phyloP scores from a whole-genome alignment of 1,140 invertebrate genomes.

The Bombus terrestris region DNA sequence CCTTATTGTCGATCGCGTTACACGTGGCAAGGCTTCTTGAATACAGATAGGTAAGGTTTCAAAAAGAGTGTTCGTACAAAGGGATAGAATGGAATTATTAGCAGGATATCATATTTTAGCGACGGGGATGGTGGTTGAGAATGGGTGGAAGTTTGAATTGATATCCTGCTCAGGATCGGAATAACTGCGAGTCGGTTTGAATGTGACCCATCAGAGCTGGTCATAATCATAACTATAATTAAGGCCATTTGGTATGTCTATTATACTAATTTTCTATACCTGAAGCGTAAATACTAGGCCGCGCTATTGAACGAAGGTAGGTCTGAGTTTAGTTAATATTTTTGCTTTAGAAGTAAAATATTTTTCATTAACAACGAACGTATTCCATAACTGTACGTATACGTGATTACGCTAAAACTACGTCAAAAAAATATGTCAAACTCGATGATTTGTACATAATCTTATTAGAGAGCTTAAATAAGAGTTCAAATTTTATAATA shows the following conservation, averaged over 20 bases:
- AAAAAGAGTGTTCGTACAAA: conserved; percentile 10
- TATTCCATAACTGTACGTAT: not conserved
- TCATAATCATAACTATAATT: conserved; percentile 20
- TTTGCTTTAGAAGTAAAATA: not conserved
- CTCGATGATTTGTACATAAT: conserved; percentile 18
- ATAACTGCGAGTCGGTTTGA: conserved; percentile 66
- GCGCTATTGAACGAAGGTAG: too few species aligned
- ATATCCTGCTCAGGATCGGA: conserved; percentile 51
- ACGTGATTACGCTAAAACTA: not conserved
- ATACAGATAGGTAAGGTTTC: conserved; percentile 44
- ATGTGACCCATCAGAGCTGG: conserved; percentile 44
- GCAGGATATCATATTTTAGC: conserved; percentile 54
- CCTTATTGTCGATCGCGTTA: not conserved
- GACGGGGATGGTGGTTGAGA: conserved; percentile 28
- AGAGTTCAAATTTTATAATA: conserved; percentile 2
- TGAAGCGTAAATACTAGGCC: not conserved
- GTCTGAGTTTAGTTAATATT: not conserved
- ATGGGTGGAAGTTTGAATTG: conserved; percentile 34
- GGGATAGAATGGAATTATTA: conserved; percentile 20
- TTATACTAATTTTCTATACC: conserved; percentile 61
- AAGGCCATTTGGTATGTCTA: conserved; percentile 30
- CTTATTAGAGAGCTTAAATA: not conserved
- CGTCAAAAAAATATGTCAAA: not conserved
- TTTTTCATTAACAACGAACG: too few species aligned
- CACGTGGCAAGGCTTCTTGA: conserved; percentile 35